Evolutionary conservation across 2,113 vertebrate species (phyloP).

Genomic region (Cariama cristata): DNA sequence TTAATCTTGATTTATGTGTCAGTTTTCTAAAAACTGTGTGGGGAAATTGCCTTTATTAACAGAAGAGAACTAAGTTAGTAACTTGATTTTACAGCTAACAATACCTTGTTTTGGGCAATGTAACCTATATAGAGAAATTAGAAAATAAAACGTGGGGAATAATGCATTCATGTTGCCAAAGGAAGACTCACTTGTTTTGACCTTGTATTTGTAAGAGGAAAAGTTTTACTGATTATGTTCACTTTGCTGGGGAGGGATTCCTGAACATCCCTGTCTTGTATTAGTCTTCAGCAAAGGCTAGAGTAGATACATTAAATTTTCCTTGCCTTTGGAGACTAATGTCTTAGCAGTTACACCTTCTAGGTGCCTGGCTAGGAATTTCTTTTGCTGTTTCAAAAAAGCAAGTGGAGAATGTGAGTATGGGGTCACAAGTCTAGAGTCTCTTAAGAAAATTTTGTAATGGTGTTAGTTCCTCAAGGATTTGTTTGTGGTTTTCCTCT

Average conservation of each 20-base stretch:
- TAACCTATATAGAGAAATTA: accelerated
- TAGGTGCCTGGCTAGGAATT: background rate
- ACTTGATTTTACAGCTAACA: background rate
- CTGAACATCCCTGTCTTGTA: background rate
- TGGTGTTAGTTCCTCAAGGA: background rate
- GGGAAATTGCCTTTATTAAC: background rate
- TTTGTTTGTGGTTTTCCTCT: background rate
- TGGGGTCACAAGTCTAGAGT: background rate
- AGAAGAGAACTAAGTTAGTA: background rate
- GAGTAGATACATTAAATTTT: background rate
- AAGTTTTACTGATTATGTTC: background rate
- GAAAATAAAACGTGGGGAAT: background rate
- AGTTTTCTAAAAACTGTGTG: background rate
- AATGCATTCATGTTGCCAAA: background rate
- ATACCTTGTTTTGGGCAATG: background rate
- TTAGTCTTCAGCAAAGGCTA: background rate
- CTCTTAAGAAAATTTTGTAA: background rate
- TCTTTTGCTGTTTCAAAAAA: background rate
- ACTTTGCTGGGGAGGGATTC: background rate
- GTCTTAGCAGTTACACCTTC: background rate
- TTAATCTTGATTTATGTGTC: background rate
- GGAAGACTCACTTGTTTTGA: background rate
- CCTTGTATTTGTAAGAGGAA: background rate
- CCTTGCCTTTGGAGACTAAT: background rate
- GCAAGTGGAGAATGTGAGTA: background rate